These are phyloP conservation scores for Rotaria sp. DNA, from an alignment of 2,888 invertebrate species.

Conservation along the genomic window DNA sequence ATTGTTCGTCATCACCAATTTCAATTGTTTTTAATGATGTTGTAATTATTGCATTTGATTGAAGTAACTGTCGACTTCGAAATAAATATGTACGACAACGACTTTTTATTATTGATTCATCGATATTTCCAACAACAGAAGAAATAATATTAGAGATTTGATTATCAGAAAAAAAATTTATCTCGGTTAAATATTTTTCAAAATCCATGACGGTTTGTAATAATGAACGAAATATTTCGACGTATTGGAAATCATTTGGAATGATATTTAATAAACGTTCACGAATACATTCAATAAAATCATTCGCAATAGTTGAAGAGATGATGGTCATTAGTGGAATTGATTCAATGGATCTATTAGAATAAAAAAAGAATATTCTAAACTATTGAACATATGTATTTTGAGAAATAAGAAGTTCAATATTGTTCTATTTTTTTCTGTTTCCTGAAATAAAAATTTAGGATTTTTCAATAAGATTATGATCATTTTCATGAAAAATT, in stretches of 20 bases:
- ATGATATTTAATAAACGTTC: not conserved
- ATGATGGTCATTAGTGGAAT: not conserved
- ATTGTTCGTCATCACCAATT: not conserved
- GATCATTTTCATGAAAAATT: no score
- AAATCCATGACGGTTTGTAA: not conserved
- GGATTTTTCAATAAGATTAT: no score
- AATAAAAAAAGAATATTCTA: no score
- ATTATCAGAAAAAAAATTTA: not conserved
- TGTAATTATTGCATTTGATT: not conserved
- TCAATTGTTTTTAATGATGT: conserved; percentile 1
- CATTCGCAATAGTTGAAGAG: not conserved
- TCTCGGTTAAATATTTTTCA: not conserved
- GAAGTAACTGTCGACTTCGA: not conserved
- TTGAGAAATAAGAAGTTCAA: no score
- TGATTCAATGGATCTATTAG: not conserved
- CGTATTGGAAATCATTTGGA: not conserved
- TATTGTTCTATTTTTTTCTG: no score
- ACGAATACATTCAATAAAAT: not conserved
- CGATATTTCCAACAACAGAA: not conserved
- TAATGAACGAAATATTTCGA: not conserved
- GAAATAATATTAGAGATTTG: not conserved
- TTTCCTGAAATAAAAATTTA: no score
- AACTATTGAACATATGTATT: no score
- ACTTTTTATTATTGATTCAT: conserved; percentile 28
- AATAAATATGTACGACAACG: not conserved